Evolutionary conservation across 2,113 vertebrate species (phyloP).

Genomic region (Hydropotes inermis): DNA sequence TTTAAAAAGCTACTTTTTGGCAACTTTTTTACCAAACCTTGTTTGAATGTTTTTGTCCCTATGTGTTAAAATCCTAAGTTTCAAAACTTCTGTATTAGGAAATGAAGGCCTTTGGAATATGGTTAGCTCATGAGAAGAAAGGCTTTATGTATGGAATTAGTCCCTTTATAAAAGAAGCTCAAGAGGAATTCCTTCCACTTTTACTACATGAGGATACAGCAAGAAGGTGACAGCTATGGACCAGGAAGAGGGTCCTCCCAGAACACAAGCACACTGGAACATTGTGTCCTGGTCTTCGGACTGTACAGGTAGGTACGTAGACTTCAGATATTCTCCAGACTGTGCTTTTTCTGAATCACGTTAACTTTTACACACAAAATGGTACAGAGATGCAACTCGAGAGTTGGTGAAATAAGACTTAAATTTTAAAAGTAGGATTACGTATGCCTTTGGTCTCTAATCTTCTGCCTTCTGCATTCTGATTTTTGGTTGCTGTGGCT

Average conservation of each 20-base stretch:
- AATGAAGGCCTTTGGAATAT: background rate
- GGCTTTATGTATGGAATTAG: background rate
- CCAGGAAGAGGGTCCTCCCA: background rate
- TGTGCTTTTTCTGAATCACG: background rate
- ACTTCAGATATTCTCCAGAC: background rate
- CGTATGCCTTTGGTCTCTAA: background rate
- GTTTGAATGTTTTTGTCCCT: background rate
- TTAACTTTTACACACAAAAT: background rate
- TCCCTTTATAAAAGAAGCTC: background rate
- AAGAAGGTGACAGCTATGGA: background rate
- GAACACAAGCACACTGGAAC: background rate
- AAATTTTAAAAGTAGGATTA: background rate
- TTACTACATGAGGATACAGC: background rate
- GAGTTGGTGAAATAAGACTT: background rate
- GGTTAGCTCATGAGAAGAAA: background rate
- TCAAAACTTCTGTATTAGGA: background rate
- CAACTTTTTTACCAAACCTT: background rate
- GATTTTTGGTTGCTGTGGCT: background rate
- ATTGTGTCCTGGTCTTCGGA: background rate
- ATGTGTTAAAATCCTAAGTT: background rate
- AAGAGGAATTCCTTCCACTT: background rate
- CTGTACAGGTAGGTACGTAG: no score
- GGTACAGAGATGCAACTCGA: background rate
- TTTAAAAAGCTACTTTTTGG: background rate
- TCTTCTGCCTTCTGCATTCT: background rate